Base-by-base conservation (phyloP, 2,113 vertebrate species). In the Megaceryle torquata region DNA sequence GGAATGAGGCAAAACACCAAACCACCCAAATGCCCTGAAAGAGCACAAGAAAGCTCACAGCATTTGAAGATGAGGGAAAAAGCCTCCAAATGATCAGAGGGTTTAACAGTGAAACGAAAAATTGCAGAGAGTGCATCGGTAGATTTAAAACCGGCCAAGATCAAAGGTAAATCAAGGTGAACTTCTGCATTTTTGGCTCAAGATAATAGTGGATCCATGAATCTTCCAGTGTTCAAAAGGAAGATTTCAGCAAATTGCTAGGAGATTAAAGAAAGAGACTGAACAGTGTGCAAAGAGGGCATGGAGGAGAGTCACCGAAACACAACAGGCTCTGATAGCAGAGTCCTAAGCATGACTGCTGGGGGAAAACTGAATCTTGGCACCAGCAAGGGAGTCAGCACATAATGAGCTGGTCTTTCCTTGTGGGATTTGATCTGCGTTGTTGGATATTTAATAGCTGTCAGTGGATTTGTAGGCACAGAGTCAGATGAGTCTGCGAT, bases 181-280 rank as follows among this genome's bases (percentile, higher is more conserved):
- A 93, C 63, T 86, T 75, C 29, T 65, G 28, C 44, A 41, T 57
- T 53, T 53, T 87, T 89, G 57, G 48, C 84, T 95, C 44, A 65
- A 91, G 83, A 82, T 84, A 85, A 87, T 57, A 77, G 67, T 35
- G 37, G 39, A 87, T 91, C 67, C 81, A 95, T 94, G 89, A 96
- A 96, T 92, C 93, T 95, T 90, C 37, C 46, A 46, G 28, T 41
- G 70, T 85, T 95, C 77, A 95, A 84, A 96, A 91, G 94, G 65
- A 95, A 76, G 44, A 87, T 61, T 89, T 84, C 69, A 76, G 69
- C 64, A 82, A 93, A 91, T 79, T 92, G 71, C 43, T 76, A 22
- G 29, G 50, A 89, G 37, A 50, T 87, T 76, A 85, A 82, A 87
- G 69, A 60, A 81, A 60, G 37, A 87, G 35, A 39, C 41, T 71